Conservation (phyloP, 2,888 invertebrate species). For the Thera britannica region DNA sequence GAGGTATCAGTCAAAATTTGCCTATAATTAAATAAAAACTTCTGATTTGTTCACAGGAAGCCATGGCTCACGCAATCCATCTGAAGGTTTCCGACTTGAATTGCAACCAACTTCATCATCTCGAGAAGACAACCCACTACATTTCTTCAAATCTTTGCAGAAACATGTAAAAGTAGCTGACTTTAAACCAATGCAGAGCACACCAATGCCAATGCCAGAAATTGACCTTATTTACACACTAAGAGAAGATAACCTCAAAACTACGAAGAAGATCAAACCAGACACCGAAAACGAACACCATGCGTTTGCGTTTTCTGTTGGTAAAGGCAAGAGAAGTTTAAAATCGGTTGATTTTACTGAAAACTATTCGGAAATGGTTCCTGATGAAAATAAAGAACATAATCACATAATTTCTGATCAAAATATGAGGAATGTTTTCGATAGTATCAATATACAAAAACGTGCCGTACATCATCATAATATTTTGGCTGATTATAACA, state of each 20-base stretch:
- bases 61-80: constrained; percentile 20
- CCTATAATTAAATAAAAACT: too few relatives aligned
- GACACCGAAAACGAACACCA: neutral
- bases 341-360: constrained; percentile 7
- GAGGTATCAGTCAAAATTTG: too few relatives aligned
- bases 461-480: neutral
- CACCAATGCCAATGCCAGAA: neutral
- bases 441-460: constrained; percentile 9
- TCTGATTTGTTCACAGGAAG: neutral
- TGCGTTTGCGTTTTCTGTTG: neutral
- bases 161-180: constrained; percentile 50
- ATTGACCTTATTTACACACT: neutral
- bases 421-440: neutral
- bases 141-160: constrained; percentile 40
- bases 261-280: constrained; percentile 8
- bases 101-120: constrained; percentile 37
- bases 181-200: neutral
- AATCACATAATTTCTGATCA: neutral
- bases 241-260: neutral
- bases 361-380: neutral
- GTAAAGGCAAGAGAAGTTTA: constrained; percentile 8
- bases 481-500: neutral
- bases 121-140: constrained; percentile 37
- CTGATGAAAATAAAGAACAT: neutral
- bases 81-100: constrained; percentile 54